Conservation (phyloP, 2,113 vertebrate genomes). For the Stictonetta naevosa region DNA sequence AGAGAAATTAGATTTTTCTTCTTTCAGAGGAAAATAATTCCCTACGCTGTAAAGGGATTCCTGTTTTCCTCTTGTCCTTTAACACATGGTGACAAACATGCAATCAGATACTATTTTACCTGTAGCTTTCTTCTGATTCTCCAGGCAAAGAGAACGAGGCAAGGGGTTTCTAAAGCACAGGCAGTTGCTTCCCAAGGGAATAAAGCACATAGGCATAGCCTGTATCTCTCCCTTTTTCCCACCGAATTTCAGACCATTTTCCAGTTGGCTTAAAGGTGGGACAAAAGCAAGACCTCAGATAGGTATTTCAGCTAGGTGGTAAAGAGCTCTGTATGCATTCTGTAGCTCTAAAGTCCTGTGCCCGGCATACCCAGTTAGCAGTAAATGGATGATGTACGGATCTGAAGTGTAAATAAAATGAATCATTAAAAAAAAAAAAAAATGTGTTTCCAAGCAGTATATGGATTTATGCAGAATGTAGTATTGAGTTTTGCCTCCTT, state of each 20-base stretch:
- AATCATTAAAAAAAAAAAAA: neutral
- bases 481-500: neutral
- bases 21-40: neutral
- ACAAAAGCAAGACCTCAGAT: neutral
- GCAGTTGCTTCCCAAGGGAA: neutral
- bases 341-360: neutral
- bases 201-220: neutral
- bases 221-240: neutral
- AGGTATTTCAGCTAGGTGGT: neutral
- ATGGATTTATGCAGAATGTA: neutral
- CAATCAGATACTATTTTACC: neutral
- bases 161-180: neutral
- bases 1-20: neutral
- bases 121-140: neutral
- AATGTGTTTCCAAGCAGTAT: neutral
- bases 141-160: neutral
- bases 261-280: neutral
- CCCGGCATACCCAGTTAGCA: neutral
- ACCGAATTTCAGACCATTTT: neutral
- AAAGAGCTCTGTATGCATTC: neutral
- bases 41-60: neutral
- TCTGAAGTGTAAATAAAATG: neutral
- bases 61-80: neutral
- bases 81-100: neutral
- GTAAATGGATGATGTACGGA: neutral